Percentiles rank a stretch among this genome's conserved stretches.
Evolutionary conservation across 2,888 invertebrate genomes (phyloP).

Genomic region (Pediacus dermestoides): DNA sequence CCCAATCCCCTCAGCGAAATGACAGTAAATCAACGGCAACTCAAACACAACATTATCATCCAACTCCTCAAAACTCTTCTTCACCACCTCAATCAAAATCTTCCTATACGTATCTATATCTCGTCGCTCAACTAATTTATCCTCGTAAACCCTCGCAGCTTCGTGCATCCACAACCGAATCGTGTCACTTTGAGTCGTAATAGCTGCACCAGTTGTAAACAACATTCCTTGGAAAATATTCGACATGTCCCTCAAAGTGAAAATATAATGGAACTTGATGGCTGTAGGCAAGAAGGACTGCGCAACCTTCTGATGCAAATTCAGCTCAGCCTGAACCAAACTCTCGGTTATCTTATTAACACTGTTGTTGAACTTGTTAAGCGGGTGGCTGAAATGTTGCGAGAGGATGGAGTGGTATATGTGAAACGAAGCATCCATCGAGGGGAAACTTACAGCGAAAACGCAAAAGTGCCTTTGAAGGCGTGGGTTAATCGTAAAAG

Average conservation of each 20-base stretch:
- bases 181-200: conserved; percentile 66
- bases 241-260: conserved; percentile 87
- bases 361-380: conserved; percentile 62
- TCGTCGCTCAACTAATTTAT: conserved; percentile 79
- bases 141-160: conserved; percentile 84
- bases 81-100: conserved; percentile 69
- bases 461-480: conserved; percentile 85
- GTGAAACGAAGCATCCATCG: conserved; percentile 72
- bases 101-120: conserved; percentile 74
- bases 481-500: conserved; percentile 88
- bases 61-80: conserved; percentile 71
- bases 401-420: conserved; percentile 81
- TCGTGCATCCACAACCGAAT: conserved; percentile 88
- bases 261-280: conserved; percentile 91
- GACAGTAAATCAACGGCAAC: conserved; percentile 83
- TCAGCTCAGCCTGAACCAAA: conserved; percentile 69
- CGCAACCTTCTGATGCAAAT: conserved; percentile 72
- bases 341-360: conserved; percentile 60
- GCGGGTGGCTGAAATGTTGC: conserved; percentile 67
- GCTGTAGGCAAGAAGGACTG: conserved; percentile 86
- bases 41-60: conserved; percentile 70
- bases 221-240: conserved; percentile 92
- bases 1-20: conserved; percentile 87
- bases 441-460: conserved; percentile 85
- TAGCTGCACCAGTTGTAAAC: conserved; percentile 68